Base-by-base conservation (phyloP, 2,113 vertebrate genomes). In the Amphiprion percula region DNA sequence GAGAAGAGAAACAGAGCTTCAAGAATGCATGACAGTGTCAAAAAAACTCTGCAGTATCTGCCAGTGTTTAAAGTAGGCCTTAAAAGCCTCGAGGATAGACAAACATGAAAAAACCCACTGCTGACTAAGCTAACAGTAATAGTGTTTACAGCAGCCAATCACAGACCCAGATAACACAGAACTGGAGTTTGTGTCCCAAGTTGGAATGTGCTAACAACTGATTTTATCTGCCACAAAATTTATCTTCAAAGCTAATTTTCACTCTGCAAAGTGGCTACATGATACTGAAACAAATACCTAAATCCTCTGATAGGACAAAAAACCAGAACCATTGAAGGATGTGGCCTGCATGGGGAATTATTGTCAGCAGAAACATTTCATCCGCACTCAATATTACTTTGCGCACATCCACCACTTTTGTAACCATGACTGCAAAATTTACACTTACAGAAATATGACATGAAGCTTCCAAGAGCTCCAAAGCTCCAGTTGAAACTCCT, bases 91-190 rank as follows among this genome's bases (percentile, higher is more conserved):
- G 10, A 55, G 63, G 67, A 70, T 26, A 82, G 65, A 84, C 76
- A 87, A 84, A 85, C 73, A 54, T 50, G 41, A 82, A 49, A 74
- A 62, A 61, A 1, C 4, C 66, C 70, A 64, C 72, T 77, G 86
- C 81, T 83, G 79, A 85, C 71, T 82, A 61, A 80, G 85, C 75
- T 41, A 54, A 73, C 49, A 65, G 21, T 76, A 60, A 77, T 6
- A 55, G 21, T 64, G 64, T 91, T 90, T 86, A 83, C 56, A 64
- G 70, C 78, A 75, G 63, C 49, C 33, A 79, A 54, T 83, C 64
- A 76, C 68, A 67, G 23, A 58, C 64, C 64, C 52, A 63, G 66
- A 77, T 68, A 74, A 74, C 78, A 28, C 33, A 15, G n/a, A 26
- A 33, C 69, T 21, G 24, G 19, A 70, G 73, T 77, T 62, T 54